Conservation (phyloP, 2,797 vertebrate species). For the Hipposideros larvatus region DNA sequence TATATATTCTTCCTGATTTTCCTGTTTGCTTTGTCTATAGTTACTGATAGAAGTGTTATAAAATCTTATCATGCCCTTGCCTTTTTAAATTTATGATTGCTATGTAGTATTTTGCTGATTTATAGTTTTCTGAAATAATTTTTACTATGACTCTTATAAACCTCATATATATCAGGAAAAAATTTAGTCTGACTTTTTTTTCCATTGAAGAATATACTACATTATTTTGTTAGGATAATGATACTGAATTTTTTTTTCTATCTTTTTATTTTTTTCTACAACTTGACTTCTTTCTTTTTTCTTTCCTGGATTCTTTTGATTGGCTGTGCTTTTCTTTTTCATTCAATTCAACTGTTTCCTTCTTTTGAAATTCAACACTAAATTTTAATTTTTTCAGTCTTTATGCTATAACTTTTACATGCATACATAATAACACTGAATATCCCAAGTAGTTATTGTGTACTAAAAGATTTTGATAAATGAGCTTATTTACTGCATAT, state of each 20-base stretch:
- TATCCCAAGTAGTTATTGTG: background rate
- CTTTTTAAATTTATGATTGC: background rate
- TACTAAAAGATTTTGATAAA: background rate
- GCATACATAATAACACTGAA: background rate
- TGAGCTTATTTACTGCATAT: background rate
- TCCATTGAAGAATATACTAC: background rate
- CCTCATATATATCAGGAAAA: background rate
- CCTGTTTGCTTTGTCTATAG: background rate
- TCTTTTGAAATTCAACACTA: background rate
- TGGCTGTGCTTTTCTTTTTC: background rate
- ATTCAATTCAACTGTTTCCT: background rate
- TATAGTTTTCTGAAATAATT: background rate
- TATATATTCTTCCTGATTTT: background rate
- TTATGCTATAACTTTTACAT: background rate
- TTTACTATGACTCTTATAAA: background rate
- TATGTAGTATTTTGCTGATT: background rate
- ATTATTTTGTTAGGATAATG: conserved; percentile 4
- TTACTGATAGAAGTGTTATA: background rate
- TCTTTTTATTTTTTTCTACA: background rate
- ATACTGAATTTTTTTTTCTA: background rate
- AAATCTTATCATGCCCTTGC: background rate
- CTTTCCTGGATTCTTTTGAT: background rate
- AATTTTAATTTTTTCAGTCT: background rate
- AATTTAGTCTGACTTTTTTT: background rate
- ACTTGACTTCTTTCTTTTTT: background rate